Evolutionary conservation across 2,888 invertebrate species (phyloP).

Genomic region (Geophilus truncorum): DNA sequence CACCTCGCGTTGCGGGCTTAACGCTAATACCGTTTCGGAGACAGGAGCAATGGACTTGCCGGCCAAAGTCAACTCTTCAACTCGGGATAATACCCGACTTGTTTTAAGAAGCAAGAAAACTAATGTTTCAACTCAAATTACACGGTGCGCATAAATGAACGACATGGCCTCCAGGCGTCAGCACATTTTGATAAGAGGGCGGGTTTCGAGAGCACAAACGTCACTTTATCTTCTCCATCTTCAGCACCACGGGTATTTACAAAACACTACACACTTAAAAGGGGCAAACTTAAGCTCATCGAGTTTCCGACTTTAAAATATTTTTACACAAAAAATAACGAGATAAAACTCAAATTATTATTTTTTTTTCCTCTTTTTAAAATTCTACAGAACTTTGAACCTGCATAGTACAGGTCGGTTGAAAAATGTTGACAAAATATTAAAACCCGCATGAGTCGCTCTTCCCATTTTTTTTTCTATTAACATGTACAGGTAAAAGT

Average conservation of each 20-base stretch:
- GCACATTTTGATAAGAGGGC: conserved; percentile 20
- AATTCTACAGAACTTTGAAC: background rate
- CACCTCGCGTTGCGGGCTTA: background rate
- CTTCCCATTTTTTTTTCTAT: background rate
- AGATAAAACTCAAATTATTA: background rate
- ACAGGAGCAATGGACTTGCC: background rate
- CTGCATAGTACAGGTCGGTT: background rate
- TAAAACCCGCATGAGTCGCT: background rate
- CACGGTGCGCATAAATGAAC: conserved; percentile 20
- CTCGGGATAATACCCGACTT: conserved; percentile 9
- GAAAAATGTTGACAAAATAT: background rate
- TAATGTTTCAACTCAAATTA: conserved; percentile 20
- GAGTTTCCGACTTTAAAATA: background rate
- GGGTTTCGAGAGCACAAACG: conserved; percentile 14
- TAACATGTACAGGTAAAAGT: background rate
- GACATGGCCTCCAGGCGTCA: conserved; percentile 20
- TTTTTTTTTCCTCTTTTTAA: no score
- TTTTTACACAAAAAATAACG: background rate
- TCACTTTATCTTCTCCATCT: conserved; percentile 13
- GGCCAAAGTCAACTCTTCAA: background rate
- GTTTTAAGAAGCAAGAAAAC: conserved; percentile 16
- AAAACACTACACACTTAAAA: conserved; percentile 16
- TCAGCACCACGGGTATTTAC: conserved; percentile 20
- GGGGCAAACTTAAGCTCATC: background rate
- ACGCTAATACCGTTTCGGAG: background rate